Percentiles rank a stretch among this genome's conserved stretches.
Evolutionary conservation across 2,797 vertebrate genomes (phyloP).

Genomic region (Gorsachius magnificus): DNA sequence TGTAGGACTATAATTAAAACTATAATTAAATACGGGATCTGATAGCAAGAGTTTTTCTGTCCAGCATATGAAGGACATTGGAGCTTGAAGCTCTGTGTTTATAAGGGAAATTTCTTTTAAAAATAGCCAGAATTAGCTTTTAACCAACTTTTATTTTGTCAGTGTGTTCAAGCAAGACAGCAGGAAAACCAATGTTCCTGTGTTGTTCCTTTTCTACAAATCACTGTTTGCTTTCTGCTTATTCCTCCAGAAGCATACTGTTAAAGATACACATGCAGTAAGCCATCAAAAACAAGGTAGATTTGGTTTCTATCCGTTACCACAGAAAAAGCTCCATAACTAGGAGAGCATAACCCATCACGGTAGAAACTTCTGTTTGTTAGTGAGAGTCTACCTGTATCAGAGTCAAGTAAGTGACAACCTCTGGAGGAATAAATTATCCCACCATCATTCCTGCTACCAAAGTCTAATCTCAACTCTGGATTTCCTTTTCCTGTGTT

Average conservation of each 20-base stretch:
- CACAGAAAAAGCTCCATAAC: background rate
- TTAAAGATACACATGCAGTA: background rate
- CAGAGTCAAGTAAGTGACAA: background rate
- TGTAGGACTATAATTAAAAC: background rate
- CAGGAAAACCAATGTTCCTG: background rate
- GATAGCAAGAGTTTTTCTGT: background rate
- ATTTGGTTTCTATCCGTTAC: background rate
- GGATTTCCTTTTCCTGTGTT: conserved; percentile 20
- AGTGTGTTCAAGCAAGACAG: background rate
- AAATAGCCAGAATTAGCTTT: background rate
- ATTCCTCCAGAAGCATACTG: background rate
- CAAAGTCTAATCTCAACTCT: background rate
- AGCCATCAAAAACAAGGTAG: background rate
- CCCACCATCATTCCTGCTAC: background rate
- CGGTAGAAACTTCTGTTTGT: background rate
- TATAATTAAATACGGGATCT: background rate
- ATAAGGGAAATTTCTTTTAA: background rate
- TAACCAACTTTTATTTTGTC: background rate
- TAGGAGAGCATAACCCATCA: background rate
- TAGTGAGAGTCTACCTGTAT: background rate
- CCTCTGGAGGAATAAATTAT: background rate
- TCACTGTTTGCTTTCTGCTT: background rate
- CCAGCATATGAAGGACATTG: background rate
- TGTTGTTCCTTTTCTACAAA: background rate
- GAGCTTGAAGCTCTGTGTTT: background rate